Conservation (phyloP, 1,140 invertebrate genomes). For the Phymastichus coffea region DNA sequence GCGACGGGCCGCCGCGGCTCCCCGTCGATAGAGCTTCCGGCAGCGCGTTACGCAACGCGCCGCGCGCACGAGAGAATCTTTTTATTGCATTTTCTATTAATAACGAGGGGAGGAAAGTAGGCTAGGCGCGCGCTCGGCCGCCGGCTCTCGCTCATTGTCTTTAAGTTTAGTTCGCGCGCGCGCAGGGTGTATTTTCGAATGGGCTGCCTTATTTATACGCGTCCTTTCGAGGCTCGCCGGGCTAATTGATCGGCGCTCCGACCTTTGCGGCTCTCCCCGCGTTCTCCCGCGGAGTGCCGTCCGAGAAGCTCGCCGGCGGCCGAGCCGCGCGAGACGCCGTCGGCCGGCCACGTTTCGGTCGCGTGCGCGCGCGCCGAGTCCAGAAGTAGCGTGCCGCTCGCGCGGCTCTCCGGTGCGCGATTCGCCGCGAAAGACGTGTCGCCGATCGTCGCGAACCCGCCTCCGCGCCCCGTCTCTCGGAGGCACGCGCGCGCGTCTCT, state of each 20-base stretch:
- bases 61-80: slow-evolving; percentile 8
- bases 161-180: no score
- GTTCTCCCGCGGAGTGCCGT: no score
- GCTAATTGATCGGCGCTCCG: no score
- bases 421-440: background rate
- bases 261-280: no score
- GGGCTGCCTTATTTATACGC: background rate
- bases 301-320: no score
- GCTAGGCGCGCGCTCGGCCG: background rate
- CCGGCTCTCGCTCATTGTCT: no score
- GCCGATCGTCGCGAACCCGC: background rate
- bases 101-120: slow-evolving; percentile 26
- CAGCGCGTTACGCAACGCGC: background rate
- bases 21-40: no score
- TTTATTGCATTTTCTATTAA: slow-evolving; percentile 28
- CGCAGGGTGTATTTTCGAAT: no score
- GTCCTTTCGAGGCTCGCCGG: no score
- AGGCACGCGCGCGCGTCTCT: background rate
- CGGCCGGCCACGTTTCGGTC: background rate
- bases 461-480: background rate
- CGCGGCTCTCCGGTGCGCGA: background rate
- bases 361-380: background rate
- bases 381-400: background rate
- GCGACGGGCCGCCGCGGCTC: no score
- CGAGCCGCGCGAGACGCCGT: no score